Conservation (phyloP, 1,140 invertebrate species). For the Cydia strobilella region DNA sequence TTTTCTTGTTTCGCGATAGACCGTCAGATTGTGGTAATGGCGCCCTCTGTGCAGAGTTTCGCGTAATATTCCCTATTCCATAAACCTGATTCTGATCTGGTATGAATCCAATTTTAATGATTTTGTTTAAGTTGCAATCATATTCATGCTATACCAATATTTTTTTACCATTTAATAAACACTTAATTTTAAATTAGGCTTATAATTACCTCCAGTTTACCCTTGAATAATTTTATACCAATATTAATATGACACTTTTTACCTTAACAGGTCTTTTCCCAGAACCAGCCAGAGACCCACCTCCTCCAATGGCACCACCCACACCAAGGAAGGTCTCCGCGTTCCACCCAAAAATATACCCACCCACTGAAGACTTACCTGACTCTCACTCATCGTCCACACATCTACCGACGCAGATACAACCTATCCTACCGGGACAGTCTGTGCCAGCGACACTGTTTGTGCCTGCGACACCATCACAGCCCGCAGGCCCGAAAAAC, state of each 20-base stretch:
- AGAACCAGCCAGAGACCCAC: constrained; percentile 32
- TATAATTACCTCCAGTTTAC: neutral
- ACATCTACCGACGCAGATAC: neutral
- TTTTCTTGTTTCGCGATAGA: no score
- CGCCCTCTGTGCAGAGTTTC: no score
- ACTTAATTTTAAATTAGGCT: no score
- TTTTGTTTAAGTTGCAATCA: no score
- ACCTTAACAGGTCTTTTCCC: constrained; percentile 49
- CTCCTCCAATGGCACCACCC: neutral
- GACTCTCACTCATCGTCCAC: neutral
- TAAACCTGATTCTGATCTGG: no score
- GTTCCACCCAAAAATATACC: neutral
- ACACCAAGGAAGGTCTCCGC: neutral
- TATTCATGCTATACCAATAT: no score
- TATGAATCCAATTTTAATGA: no score
- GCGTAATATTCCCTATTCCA: no score
- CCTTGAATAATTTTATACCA: neutral
- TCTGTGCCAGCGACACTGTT: constrained; percentile 41
- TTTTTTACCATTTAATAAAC: no score
- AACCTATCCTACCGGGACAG: neutral
- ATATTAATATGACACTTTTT: constrained; percentile 13
- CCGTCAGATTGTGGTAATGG: no score
- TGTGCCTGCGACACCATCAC: constrained; percentile 60
- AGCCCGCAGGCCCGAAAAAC: constrained; percentile 58
- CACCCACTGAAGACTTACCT: neutral